Evolutionary conservation across 2,888 invertebrate species (phyloP).

Genomic region (Cephalotes varians): DNA sequence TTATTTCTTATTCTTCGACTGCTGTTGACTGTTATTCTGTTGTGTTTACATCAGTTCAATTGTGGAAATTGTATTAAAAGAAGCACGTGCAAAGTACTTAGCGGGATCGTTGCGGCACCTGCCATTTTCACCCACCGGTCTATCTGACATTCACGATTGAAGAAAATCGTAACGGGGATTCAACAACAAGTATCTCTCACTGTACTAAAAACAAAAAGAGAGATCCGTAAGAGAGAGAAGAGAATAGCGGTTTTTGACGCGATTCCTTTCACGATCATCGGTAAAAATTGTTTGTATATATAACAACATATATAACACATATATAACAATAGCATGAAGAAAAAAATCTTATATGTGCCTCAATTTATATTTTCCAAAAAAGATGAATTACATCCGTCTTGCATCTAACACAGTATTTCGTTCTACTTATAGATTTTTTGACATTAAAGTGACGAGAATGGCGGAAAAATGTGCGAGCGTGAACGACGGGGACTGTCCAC

Average conservation of each 20-base stretch:
- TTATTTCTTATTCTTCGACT: not conserved
- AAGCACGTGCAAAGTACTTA: not conserved
- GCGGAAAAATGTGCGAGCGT: conserved; percentile 56
- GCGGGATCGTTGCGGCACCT: not conserved
- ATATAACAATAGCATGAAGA: not conserved
- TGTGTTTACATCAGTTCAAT: not conserved
- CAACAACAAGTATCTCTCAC: not conserved
- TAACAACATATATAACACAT: too few relatives aligned
- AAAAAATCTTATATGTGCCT: not conserved
- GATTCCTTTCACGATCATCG: not conserved
- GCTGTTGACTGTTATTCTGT: not conserved
- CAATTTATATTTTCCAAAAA: not conserved
- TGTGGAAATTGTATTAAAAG: not conserved
- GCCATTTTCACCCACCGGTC: not conserved
- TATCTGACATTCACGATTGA: not conserved
- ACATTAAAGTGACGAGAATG: conserved; percentile 48
- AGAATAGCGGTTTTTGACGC: not conserved
- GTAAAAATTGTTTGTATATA: not conserved
- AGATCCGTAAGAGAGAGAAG: not conserved
- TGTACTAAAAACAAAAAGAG: not conserved
- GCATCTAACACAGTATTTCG: not conserved
- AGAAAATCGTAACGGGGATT: not conserved
- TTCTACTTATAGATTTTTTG: not conserved
- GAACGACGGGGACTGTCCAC: conserved; percentile 48
- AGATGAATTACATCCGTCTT: not conserved